These are phyloP conservation scores for Girardia tigrina DNA, from an alignment of 2,888 invertebrate genomes.

Conservation along the genomic window DNA sequence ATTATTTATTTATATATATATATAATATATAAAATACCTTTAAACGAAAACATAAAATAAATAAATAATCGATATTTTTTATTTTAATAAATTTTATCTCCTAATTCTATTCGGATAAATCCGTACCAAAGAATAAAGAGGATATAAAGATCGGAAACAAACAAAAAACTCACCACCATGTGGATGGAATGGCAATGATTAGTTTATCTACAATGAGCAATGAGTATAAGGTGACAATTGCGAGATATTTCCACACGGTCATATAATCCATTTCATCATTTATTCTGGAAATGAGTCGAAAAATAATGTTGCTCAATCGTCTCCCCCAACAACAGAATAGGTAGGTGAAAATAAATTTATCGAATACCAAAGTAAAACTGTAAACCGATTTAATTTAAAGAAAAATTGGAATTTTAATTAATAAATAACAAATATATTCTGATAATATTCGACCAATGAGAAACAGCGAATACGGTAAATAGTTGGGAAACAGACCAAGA, in stretches of 20 bases:
- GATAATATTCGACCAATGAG: not conserved
- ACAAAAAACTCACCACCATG: conserved; percentile 17
- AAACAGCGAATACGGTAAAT: not conserved
- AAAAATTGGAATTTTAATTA: conserved; percentile 18
- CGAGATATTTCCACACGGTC: not conserved
- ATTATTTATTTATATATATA: no score
- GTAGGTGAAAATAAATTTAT: not conserved
- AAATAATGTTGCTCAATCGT: no score
- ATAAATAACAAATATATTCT: conserved; percentile 12
- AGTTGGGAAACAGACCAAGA: not conserved
- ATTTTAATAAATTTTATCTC: no score
- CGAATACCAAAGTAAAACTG: not conserved
- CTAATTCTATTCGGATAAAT: no score
- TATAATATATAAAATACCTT: no score
- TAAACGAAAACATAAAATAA: no score
- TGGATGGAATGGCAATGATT: conserved; percentile 17
- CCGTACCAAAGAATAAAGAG: no score
- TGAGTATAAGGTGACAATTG: not conserved
- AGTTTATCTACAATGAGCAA: not conserved
- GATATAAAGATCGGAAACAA: no score
- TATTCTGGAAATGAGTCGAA: conserved; percentile 4
- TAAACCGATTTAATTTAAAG: not conserved
- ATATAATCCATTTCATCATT: not conserved
- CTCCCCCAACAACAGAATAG: not conserved
- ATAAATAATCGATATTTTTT: no score